Base-by-base conservation (phyloP, 2,888 invertebrate species). In the Calameuta idolon region DNA sequence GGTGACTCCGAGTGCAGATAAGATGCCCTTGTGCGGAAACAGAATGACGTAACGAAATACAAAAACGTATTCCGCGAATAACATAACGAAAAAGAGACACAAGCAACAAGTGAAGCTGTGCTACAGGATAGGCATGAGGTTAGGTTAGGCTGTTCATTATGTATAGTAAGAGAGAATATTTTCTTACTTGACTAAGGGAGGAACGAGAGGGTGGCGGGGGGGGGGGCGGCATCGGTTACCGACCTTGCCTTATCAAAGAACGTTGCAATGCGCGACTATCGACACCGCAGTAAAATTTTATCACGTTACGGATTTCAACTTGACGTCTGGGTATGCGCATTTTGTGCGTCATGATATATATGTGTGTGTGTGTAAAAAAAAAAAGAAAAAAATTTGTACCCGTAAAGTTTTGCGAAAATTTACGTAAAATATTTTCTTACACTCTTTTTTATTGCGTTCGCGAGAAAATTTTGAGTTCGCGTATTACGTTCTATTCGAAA, bases 161-260 rank as follows among this genome's bases (percentile, higher is more conserved):
- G 9, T 23, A 55, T 55, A 55, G 2, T 11, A 9, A 15, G 55
- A 23, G 23, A 55, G 9, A 55, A 55, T 55, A 23, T 55, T 55
- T 55, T 23, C 23, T 55, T 55, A 23, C 23, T 55, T 55, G 55
- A 55, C 55, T 55, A 55, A 55, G 23, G 55, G 55, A 55, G n/a
- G 69, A 55, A 12, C 73, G 75, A 75, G 37, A 55, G 75, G 76
- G 34, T 40, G 77, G 80, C 74, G 78, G 77, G 78, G 74, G 76
- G 75, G 83, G 80, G 80, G 84, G 82, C 31, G 84, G 82, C 31
- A 23, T 84, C 86, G 86, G 86, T 85, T 85, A 85, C 82, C 83
- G 83, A 86, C 85, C 85, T 87, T 87, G 85, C 82, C 82, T 81
- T 86, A 86, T 86, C 85, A 81, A 78, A 80, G 81, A 80, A 79